These are phyloP conservation scores for Crambe crambe DNA, from an alignment of 37 sponge, comb jelly and placozoan species.

Conservation along the genomic window DNA sequence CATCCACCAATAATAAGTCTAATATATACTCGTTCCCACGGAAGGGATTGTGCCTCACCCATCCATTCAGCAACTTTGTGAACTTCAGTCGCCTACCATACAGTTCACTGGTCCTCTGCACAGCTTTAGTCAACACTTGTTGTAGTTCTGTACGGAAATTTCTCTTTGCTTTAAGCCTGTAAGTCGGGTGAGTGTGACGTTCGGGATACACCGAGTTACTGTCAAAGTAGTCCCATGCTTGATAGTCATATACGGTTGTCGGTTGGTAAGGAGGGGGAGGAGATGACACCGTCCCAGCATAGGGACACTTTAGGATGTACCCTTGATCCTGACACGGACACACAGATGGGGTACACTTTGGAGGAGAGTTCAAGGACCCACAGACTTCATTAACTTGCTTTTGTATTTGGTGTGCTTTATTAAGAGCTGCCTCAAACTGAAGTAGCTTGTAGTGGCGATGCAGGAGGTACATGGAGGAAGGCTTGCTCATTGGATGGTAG, in stretches of 20 bases:
- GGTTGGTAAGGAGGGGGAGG: slow-evolving; percentile 9
- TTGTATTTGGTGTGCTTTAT: background rate
- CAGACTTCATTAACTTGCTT: slow-evolving; percentile 15
- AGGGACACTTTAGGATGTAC: slow-evolving; percentile 1
- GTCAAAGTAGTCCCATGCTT: slow-evolving; percentile 50
- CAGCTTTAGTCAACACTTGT: background rate
- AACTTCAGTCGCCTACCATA: slow-evolving; percentile 35
- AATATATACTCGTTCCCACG: slow-evolving; percentile 61
- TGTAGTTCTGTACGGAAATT: slow-evolving; percentile 5
- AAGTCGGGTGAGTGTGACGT: background rate
- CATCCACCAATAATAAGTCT: slow-evolving; percentile 37
- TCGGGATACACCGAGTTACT: slow-evolving; percentile 15
- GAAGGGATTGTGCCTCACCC: slow-evolving; percentile 53
- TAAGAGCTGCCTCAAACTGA: slow-evolving; percentile 1
- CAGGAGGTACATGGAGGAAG: slow-evolving; percentile 26
- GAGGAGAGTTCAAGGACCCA: background rate
- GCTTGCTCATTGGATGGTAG: slow-evolving; percentile 25
- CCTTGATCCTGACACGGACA: background rate
- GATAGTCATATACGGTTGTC: slow-evolving; percentile 14
- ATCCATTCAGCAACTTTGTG: slow-evolving; percentile 58
- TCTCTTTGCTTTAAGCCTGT: slow-evolving; percentile 3
- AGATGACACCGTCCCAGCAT: background rate
- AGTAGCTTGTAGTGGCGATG: slow-evolving; percentile 46
- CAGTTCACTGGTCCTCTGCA: slow-evolving; percentile 18
- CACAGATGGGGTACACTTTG: background rate